Evolutionary conservation across 2,797 vertebrate genomes (phyloP).

Genomic region (Todus mexicanus): DNA sequence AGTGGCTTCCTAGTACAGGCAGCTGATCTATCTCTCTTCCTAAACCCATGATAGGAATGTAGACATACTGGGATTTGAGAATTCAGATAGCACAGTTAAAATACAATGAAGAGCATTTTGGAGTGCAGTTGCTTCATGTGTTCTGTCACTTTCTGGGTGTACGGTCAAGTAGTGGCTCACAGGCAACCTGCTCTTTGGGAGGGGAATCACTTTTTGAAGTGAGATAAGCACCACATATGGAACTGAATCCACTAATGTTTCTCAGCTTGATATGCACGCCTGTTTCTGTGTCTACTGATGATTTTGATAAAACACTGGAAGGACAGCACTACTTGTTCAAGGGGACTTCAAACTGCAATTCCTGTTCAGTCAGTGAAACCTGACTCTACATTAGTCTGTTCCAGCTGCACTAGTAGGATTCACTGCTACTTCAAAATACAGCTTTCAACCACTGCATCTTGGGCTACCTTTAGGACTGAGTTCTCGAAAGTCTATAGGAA

Average conservation of each 20-base stretch:
- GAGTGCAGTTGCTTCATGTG: background rate
- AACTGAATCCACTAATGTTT: background rate
- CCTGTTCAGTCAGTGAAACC: background rate
- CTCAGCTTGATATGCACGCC: background rate
- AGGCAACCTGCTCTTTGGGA: background rate
- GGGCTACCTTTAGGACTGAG: background rate
- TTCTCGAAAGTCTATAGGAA: background rate
- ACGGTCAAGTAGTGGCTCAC: background rate
- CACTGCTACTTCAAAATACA: background rate
- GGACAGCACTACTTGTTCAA: background rate
- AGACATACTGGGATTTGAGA: background rate
- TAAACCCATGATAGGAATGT: background rate
- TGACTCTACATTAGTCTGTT: background rate
- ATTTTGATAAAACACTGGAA: background rate
- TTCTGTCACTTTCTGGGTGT: background rate
- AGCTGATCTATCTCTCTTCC: background rate
- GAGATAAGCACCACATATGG: background rate
- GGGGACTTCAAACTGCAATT: background rate
- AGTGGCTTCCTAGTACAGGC: background rate
- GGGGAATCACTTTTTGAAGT: background rate
- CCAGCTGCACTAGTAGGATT: background rate
- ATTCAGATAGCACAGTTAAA: background rate
- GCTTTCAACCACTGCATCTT: background rate
- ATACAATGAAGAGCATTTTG: background rate
- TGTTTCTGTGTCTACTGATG: background rate